Evolutionary conservation across 1,140 invertebrate species (phyloP).

Genomic region (Cecropterus lyciades): DNA sequence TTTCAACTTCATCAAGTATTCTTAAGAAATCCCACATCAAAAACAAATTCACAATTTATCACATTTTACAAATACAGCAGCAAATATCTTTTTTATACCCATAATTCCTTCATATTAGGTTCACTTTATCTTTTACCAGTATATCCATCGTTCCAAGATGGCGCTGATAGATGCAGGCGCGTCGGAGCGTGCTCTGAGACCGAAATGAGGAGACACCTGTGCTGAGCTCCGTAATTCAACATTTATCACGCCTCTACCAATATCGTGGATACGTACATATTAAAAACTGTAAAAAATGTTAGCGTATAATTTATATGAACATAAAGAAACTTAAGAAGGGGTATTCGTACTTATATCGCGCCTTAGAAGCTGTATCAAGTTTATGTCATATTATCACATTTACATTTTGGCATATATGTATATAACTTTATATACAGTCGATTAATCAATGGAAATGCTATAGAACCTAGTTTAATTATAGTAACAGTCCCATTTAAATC

Average conservation of each 20-base stretch:
- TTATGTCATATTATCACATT: too few species aligned
- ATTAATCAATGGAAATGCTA: too few species aligned
- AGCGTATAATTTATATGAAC: too few species aligned
- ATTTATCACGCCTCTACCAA: conserved; percentile 35
- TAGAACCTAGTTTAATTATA: too few species aligned
- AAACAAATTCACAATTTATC: background rate
- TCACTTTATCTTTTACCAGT: conserved; percentile 27
- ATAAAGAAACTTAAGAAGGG: too few species aligned
- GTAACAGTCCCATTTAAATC: too few species aligned
- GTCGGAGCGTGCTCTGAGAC: conserved; percentile 32
- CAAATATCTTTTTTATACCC: background rate
- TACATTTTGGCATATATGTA: too few species aligned
- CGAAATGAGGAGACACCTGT: conserved; percentile 35
- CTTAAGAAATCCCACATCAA: background rate
- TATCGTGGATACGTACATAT: conserved; percentile 3
- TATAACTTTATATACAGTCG: too few species aligned
- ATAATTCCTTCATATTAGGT: conserved; percentile 24
- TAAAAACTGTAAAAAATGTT: conserved; percentile 9
- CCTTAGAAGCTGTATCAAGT: too few species aligned
- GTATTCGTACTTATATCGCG: too few species aligned
- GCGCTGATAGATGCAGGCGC: conserved; percentile 35
- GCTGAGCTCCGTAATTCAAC: conserved; percentile 35
- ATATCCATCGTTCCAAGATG: conserved; percentile 35
- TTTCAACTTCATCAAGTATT: too few species aligned
- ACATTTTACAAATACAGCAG: background rate